phyloP scores from a whole-genome alignment of 2,797 vertebrate genomes.

The Pseudochirops corinnae region DNA sequence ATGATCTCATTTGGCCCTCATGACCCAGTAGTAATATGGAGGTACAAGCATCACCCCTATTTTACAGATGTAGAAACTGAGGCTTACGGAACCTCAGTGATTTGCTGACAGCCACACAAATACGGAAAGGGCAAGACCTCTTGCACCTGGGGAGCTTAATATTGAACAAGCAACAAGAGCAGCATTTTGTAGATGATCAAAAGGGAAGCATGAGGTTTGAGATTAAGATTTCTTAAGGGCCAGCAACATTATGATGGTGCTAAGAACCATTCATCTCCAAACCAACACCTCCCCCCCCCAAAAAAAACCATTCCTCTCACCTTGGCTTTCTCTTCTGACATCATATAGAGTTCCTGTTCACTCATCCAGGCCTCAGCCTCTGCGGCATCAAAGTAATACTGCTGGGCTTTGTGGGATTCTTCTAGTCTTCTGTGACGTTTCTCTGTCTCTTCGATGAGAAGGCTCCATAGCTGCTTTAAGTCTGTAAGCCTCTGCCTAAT shows the following conservation, averaged over 20 bases:
- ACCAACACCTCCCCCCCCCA: not conserved
- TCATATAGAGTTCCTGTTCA: conserved; percentile 99
- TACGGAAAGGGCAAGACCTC: not conserved
- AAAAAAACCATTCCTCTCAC: conserved; percentile 80
- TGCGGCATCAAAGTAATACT: conserved; percentile 96
- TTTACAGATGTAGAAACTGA: no score
- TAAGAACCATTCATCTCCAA: not conserved
- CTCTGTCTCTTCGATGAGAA: conserved; percentile 92
- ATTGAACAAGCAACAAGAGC: not conserved
- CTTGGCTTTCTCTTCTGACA: conserved; percentile 99
- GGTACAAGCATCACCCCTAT: no score
- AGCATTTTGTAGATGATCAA: not conserved
- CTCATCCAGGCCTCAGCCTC: conserved; percentile 99
- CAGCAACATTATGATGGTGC: not conserved
- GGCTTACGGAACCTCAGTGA: no score
- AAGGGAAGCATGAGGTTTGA: not conserved
- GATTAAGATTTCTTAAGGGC: not conserved
- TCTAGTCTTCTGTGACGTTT: conserved; percentile 93
- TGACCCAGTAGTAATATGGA: no score
- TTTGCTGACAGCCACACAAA: no score
- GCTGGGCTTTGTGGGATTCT: conserved; percentile 96
- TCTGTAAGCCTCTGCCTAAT: conserved; percentile 92
- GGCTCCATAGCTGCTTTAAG: conserved; percentile 92
- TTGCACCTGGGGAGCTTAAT: not conserved
- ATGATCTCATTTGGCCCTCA: no score